Percentiles rank a stretch among this genome's conserved stretches.
Conservation (phyloP, 2,113 vertebrate species). For the Saccopteryx bilineata region DNA sequence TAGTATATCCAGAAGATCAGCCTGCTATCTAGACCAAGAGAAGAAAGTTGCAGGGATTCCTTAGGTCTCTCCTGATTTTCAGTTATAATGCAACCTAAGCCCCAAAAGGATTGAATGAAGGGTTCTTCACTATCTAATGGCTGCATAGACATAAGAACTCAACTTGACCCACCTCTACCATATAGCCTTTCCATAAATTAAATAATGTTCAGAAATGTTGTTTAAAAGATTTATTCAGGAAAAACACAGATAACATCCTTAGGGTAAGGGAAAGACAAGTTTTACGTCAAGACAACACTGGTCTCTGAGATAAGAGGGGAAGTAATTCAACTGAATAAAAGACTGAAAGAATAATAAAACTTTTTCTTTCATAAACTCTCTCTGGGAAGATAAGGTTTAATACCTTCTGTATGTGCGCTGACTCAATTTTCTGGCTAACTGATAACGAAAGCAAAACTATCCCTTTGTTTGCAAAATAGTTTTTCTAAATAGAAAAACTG, state of each 20-base stretch:
- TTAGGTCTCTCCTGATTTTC: conserved; percentile 21
- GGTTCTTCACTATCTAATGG: background rate
- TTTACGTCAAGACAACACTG: background rate
- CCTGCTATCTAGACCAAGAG: background rate
- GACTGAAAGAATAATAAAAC: background rate
- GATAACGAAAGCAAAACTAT: background rate
- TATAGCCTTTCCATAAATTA: background rate
- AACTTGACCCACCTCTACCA: background rate
- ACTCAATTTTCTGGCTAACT: background rate
- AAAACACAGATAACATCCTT: background rate
- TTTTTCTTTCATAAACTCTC: background rate
- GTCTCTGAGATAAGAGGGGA: background rate
- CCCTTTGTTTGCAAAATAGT: background rate
- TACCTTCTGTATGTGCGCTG: background rate
- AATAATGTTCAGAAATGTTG: background rate
- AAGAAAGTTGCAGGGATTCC: background rate
- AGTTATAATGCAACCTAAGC: background rate
- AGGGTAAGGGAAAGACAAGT: background rate
- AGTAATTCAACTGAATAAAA: conserved; percentile 4
- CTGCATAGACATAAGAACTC: background rate
- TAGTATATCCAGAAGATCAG: background rate
- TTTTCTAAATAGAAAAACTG: background rate
- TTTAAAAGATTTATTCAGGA: background rate
- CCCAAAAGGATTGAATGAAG: background rate
- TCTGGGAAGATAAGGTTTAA: background rate